Conservation (phyloP, 2,888 invertebrate species). For the Drosophila tripunctata region DNA sequence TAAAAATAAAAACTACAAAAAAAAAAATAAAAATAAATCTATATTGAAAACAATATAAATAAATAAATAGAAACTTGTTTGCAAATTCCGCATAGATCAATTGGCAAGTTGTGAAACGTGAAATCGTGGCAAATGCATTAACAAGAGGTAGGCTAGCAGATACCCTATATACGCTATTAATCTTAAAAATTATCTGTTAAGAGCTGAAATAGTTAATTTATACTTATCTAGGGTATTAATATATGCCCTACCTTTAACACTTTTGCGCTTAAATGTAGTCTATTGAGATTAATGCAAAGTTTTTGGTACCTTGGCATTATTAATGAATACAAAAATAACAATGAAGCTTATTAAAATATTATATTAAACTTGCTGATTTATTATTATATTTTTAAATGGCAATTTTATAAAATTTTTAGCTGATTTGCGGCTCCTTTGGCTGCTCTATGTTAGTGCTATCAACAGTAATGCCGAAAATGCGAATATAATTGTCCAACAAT, state of each 20-base stretch:
- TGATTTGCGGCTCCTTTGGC: background rate
- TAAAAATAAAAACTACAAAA: conserved; percentile 10
- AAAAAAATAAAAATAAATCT: conserved; percentile 9
- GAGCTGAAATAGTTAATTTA: too few species aligned
- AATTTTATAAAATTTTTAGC: conserved; percentile 2
- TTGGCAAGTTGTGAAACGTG: background rate
- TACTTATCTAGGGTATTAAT: background rate
- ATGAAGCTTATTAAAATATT: conserved; percentile 16
- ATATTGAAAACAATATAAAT: conserved; percentile 19
- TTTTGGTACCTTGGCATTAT: conserved; percentile 8
- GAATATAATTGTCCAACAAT: conserved; percentile 13
- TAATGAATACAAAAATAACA: conserved; percentile 17
- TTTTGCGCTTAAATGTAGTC: background rate
- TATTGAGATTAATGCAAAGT: background rate
- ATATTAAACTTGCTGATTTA: conserved; percentile 4
- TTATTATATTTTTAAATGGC: conserved; percentile 3
- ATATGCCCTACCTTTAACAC: background rate
- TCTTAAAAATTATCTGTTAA: background rate
- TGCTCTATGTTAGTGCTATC: background rate
- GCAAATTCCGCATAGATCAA: conserved; percentile 31
- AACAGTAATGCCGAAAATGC: conserved; percentile 15
- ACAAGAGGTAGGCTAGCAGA: background rate
- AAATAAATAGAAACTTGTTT: conserved; percentile 36
- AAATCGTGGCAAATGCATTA: background rate
- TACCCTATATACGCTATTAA: background rate